Evolutionary conservation across 2,888 invertebrate species (phyloP).

Genomic region (Lymantria dispar): DNA sequence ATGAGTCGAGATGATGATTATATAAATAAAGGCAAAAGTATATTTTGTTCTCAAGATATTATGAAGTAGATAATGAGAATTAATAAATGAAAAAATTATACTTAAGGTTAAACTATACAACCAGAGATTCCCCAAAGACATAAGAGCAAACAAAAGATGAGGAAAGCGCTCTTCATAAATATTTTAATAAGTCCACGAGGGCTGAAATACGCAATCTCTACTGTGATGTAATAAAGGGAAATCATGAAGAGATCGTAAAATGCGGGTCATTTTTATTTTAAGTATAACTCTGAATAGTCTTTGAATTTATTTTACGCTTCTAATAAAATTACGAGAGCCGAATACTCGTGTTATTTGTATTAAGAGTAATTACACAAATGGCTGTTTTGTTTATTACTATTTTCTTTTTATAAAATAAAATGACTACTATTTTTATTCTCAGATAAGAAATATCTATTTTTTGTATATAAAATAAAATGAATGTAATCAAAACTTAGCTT

Average conservation of each 20-base stretch:
- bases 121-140: slow-evolving; percentile 27
- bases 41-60: no score
- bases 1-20: no score
- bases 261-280: not conserved
- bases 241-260: slow-evolving; percentile 24
- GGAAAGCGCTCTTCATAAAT: slow-evolving; percentile 36
- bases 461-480: no score
- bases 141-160: slow-evolving; percentile 29
- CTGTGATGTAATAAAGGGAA: slow-evolving; percentile 35
- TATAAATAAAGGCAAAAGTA: no score
- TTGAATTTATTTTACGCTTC: not conserved
- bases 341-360: no score
- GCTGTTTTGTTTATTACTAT: no score
- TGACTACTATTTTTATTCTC: no score
- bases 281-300: not conserved
- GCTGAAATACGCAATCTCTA: slow-evolving; percentile 29
- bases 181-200: slow-evolving; percentile 33
- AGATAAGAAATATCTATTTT: no score
- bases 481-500: no score
- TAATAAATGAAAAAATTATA: not conserved
- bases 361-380: no score
- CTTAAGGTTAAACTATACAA: not conserved
- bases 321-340: not conserved
- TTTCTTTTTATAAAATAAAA: no score
- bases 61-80: no score